Evolutionary conservation across 2,113 vertebrate genomes (phyloP), one percentile per base, ranked within the genome.

Genomic region (Gasterosteus nipponicus): DNA sequence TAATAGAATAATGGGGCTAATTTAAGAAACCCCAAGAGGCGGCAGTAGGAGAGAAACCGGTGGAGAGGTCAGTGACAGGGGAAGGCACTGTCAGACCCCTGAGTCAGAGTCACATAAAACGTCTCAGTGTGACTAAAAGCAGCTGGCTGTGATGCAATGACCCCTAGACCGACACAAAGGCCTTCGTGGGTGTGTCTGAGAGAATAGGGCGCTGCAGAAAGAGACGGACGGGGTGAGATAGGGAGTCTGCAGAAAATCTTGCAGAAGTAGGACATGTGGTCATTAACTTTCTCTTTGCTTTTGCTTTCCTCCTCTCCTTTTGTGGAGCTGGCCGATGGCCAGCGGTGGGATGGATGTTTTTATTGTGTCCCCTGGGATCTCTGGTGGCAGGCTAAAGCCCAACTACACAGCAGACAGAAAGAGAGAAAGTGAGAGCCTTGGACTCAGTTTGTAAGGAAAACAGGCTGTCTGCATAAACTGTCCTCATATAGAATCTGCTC

Each of bases 291-390:
- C 53, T 80, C 47, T 46, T 49, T 73, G 69, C 60, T 54, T 39
- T 68, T 63, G 77, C 60, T 54, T 39, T 68, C 35, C 31, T 15
- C 47, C 64, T 69, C n/a, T 31, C 22, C 51, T 57, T 70, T 62
- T 62, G 5, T 61, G 1, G 10, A 44, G 68, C 64, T 89, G 85
- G 81, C 74, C 29, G 67, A 62, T 61, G 46, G 69, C 83, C 87
- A 89, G 38, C 12, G 33, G 62, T 35, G 26, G 85, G 68, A 88
- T 87, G 73, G 82, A 90, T 87, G 80, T 83, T 87, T 91, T 89
- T 80, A 89, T 83, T 82, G 57, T 56, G 54, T 89, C 87, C 73
- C 83, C 22, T 10, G 69, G 73, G 84, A 26, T 67, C 46, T 26
- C 54, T 78, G 57, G 86, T 87, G 85, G 86, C 74, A 82, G 80